Percentiles rank a stretch among this genome's conserved stretches.
phyloP scores from a whole-genome alignment of 1,140 invertebrate species.

The Drosophila willistoni region DNA sequence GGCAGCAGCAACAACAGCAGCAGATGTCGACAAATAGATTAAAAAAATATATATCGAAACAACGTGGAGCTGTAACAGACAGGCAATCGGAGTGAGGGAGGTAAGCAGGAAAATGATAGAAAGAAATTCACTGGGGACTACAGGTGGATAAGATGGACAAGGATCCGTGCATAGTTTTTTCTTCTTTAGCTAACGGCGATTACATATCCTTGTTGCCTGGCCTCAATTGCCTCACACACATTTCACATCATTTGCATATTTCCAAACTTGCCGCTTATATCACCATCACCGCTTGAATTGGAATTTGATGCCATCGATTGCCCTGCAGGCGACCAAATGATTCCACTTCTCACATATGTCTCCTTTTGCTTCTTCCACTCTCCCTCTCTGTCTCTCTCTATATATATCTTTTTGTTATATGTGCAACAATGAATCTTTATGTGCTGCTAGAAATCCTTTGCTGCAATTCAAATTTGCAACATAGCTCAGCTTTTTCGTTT shows the following conservation, averaged over 20 bases:
- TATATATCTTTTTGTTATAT: not conserved
- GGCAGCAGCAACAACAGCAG: constrained; percentile 25
- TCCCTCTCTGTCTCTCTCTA: not conserved
- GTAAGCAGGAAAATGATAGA: not conserved
- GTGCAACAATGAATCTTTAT: constrained; percentile 18
- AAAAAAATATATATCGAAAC: constrained; percentile 64
- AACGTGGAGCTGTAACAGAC: constrained; percentile 26
- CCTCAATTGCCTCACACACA: constrained; percentile 5
- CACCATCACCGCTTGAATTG: constrained; percentile 36
- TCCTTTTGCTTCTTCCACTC: not conserved
- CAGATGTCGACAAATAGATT: constrained; percentile 53
- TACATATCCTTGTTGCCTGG: constrained; percentile 40
- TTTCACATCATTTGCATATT: constrained; percentile 68
- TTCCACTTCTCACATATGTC: not conserved
- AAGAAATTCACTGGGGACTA: constrained; percentile 14
- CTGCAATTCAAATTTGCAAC: not conserved
- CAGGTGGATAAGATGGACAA: constrained; percentile 52
- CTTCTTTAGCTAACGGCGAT: constrained; percentile 24
- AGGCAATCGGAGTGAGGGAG: not conserved
- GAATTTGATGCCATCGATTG: constrained; percentile 32
- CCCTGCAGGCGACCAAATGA: constrained; percentile 33
- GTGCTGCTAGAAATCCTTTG: not conserved
- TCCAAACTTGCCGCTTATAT: constrained; percentile 51
- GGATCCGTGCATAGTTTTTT: constrained; percentile 2
- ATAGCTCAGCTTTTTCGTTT: not conserved